Evolutionary conservation across 1,140 invertebrate genomes (phyloP), one percentile per base, ranked within the genome.

Genomic region (Drosophila kohkoa): DNA sequence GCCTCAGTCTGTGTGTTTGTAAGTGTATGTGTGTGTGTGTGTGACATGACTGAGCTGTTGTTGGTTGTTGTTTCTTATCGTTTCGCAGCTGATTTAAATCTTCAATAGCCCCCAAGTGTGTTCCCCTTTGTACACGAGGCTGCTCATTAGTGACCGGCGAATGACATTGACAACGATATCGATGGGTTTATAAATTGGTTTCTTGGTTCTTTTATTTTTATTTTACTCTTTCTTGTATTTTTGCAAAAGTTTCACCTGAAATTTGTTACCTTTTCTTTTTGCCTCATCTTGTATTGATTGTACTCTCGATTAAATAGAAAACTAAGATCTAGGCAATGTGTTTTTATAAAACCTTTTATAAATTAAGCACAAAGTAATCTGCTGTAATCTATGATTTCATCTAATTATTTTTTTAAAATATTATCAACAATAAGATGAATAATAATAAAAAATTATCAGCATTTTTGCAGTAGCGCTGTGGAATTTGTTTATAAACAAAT

Each of bases 141-240:
- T 60, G 67, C 78, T 83, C 81, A 67, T 85, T 78, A 85, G 71
- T 60, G 49, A 54, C 30, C 55, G 43, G 16, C 58, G 49, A 81
- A 72, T 63, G 67, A 77, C 52, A 67, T 68, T 74, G 71, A 48
- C 62, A 72, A 72, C 69, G 54, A 49, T 72, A 66, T 72, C 52
- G 69, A 66, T 25, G 32, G 16, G 28, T 68, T 69, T 78, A 58
- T 70, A 74, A 85, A 85, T 71, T 75, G 65, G 10, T 25, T 75
- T 69, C 25, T 71, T 65, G 30, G 11, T 48, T 55, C 46, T 75
- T 49, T 52, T 68, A 20, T 43, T 52, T 64, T 55, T 52, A 32
- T 35, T 57, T 59, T 45, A 11, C 45, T 75, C 59, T 55, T 38
- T 43, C 13, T n/a, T 16, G 3, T 25, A 25, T 25, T 25, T 32